Evolutionary conservation across 2,113 vertebrate genomes (phyloP).

Genomic region (Alosa alosa): DNA sequence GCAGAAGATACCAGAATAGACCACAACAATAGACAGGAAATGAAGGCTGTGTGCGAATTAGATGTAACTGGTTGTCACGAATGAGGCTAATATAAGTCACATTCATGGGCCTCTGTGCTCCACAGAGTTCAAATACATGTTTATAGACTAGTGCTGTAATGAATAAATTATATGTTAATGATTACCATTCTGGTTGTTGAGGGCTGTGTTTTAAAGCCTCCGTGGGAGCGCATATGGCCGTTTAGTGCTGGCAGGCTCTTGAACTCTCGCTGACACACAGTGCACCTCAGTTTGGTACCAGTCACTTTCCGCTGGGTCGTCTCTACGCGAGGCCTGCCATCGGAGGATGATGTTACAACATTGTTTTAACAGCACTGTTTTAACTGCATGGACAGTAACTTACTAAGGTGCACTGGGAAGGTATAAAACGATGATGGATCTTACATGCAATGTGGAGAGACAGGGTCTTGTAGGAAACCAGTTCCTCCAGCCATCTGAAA

Average conservation of each 20-base stretch:
- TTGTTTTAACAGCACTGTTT: not conserved
- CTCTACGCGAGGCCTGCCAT: constrained; percentile 27
- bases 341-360: constrained; percentile 11
- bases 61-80: too few relatives aligned
- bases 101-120: too few relatives aligned
- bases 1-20: constrained; percentile 17
- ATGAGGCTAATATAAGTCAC: too few relatives aligned
- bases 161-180: not conserved
- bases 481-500: constrained; percentile 33
- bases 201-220: constrained; percentile 76
- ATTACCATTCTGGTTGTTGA: constrained; percentile 77
- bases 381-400: not conserved
- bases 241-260: constrained; percentile 87
- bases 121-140: too few relatives aligned
- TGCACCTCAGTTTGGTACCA: constrained; percentile 73
- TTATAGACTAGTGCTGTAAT: too few relatives aligned
- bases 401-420: not conserved
- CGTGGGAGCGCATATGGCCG: constrained; percentile 87
- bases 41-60: not conserved
- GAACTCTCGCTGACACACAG: constrained; percentile 84
- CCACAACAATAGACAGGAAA: not conserved
- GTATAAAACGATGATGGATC: constrained; percentile 7
- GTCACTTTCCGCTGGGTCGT: constrained; percentile 4
- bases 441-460: constrained; percentile 40
- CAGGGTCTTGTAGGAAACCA: constrained; percentile 21